Conservation (phyloP, 1,140 invertebrate genomes). For the Archegozetes longisetosus region DNA sequence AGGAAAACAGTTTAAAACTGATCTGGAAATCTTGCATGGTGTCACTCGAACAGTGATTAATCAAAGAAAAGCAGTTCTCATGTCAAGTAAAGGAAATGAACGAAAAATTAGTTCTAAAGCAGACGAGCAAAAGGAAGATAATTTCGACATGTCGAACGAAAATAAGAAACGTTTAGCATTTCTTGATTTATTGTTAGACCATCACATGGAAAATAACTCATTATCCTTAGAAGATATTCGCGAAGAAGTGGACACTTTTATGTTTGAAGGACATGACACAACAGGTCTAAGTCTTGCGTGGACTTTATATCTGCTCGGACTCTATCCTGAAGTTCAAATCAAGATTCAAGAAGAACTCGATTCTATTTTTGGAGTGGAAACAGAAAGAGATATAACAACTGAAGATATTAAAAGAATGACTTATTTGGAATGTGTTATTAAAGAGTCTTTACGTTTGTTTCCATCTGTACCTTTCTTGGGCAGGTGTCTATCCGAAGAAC, state of each 20-base stretch:
- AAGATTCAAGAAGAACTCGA: constrained; percentile 66
- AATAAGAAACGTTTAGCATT: too few relatives aligned
- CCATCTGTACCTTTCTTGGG: constrained; percentile 32
- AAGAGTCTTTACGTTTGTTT: constrained; percentile 40
- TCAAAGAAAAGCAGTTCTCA: constrained; percentile 12
- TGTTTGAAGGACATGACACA: too few relatives aligned
- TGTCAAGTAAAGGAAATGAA: too few relatives aligned
- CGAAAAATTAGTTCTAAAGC: too few relatives aligned
- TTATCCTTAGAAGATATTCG: constrained; percentile 24
- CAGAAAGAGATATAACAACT: constrained; percentile 26
- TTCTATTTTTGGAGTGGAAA: constrained; percentile 27
- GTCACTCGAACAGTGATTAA: too few relatives aligned
- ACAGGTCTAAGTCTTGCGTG: too few relatives aligned
- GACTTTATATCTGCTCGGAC: too few relatives aligned
- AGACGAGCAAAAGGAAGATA: too few relatives aligned
- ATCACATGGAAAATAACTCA: constrained; percentile 2
- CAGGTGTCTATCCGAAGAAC: constrained; percentile 34
- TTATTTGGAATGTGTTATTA: constrained; percentile 47
- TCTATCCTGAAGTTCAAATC: constrained; percentile 58
- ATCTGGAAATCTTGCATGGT: constrained; percentile 12
- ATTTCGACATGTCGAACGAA: neutral
- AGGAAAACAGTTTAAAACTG: neutral
- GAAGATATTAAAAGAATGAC: constrained; percentile 47
- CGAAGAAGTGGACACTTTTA: too few relatives aligned
- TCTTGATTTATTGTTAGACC: constrained; percentile 4